These are phyloP conservation scores for Sinonovacula constricta DNA, from an alignment of 1,140 invertebrate species.

Conservation along the genomic window DNA sequence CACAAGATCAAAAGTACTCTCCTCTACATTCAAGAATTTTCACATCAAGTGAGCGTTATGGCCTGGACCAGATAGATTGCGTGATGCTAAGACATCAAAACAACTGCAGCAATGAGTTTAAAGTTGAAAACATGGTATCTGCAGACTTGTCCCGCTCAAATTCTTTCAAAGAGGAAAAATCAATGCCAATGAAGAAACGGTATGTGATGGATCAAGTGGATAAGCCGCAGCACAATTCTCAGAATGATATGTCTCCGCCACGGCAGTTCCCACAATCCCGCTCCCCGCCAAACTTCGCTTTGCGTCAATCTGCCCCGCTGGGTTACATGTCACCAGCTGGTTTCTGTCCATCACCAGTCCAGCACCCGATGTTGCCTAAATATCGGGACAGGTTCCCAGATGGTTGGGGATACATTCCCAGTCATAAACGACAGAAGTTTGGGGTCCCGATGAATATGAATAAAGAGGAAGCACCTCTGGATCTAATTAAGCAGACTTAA, in stretches of 20 bases:
- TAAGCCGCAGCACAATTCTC: neutral
- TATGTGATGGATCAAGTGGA: constrained; percentile 35
- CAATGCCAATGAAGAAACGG: constrained; percentile 48
- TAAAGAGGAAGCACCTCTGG: constrained; percentile 30
- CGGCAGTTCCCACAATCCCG: constrained; percentile 3
- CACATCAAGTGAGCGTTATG: constrained; percentile 27
- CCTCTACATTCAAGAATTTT: constrained; percentile 49
- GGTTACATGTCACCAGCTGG: constrained; percentile 28
- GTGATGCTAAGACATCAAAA: neutral
- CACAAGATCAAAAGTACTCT: constrained; percentile 31
- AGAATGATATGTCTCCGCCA: constrained; percentile 28
- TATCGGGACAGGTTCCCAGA: constrained; percentile 45
- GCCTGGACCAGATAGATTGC: constrained; percentile 15
- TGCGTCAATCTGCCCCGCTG: constrained; percentile 6
- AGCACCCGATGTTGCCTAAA: neutral
- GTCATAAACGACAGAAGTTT: constrained; percentile 47
- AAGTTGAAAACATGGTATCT: constrained; percentile 6
- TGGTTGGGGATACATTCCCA: constrained; percentile 44
- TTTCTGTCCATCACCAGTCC: neutral
- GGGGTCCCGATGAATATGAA: constrained; percentile 12
- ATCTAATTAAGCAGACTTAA: constrained; percentile 45
- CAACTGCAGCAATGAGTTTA: neutral
- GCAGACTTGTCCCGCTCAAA: neutral
- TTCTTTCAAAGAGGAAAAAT: constrained; percentile 48
- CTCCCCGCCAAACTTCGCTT: constrained; percentile 11